These are phyloP conservation scores for Riparia riparia DNA, from an alignment of 2,113 vertebrate species.

Conservation along the genomic window DNA sequence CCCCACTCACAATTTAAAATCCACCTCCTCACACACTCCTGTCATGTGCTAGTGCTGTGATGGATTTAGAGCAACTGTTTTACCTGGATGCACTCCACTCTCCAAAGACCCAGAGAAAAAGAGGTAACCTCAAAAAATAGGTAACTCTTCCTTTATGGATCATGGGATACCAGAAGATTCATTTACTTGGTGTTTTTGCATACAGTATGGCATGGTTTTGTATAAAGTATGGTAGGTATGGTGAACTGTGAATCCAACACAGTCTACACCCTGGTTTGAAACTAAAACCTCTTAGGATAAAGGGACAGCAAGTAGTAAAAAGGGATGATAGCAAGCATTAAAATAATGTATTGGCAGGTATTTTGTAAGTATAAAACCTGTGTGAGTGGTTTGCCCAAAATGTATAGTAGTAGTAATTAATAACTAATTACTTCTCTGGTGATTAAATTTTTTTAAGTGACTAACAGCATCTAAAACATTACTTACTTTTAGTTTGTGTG, in stretches of 20 bases:
- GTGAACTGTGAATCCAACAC: not conserved
- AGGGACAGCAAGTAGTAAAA: constrained; percentile 49
- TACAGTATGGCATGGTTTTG: not conserved
- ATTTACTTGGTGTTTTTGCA: constrained; percentile 22
- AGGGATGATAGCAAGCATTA: constrained; percentile 29
- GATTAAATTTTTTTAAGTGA: not conserved
- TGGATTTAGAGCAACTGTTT: not conserved
- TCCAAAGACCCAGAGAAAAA: not conserved
- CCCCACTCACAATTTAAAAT: not conserved
- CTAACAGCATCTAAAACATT: not conserved
- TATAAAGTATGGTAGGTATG: constrained; percentile 5
- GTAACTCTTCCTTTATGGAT: not conserved
- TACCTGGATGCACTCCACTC: not conserved
- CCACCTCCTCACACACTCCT: not conserved
- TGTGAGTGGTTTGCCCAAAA: constrained; percentile 10
- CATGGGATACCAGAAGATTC: not conserved
- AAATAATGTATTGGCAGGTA: not conserved
- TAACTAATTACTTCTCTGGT: not conserved
- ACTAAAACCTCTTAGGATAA: constrained; percentile 57
- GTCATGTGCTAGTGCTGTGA: not conserved
- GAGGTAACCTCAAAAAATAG: not conserved
- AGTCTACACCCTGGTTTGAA: constrained; percentile 33
- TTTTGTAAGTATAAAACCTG: constrained; percentile 50
- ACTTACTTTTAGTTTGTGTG: not conserved
- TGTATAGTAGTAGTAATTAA: not conserved